A percentile compares a stretch with the other conserved stretches of the same genome.
These are phyloP conservation scores for Listronotus bonariensis DNA, from an alignment of 1,140 invertebrate species.

Conservation along the genomic window DNA sequence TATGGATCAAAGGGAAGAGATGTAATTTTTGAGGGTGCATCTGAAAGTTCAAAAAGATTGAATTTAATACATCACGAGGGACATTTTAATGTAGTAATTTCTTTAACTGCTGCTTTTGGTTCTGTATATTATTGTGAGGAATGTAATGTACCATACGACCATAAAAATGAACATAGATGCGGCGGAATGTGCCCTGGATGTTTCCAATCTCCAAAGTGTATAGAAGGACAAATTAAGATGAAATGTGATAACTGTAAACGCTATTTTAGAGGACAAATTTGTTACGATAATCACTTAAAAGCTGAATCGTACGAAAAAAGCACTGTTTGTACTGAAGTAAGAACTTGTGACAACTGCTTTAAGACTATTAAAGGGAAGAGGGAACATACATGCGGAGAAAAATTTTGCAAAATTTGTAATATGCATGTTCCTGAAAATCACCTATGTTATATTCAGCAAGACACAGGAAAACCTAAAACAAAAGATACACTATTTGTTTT, in stretches of 20 bases:
- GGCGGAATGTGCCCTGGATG: not conserved
- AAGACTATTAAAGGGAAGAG: slow-evolving; percentile 1
- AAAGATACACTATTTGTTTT: slow-evolving; percentile 29
- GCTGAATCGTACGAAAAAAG: not conserved
- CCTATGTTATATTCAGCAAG: slow-evolving; percentile 26
- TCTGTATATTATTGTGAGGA: slow-evolving; percentile 17
- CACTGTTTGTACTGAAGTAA: too few relatives aligned
- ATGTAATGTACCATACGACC: not conserved
- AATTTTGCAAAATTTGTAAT: slow-evolving; percentile 24
- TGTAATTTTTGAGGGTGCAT: slow-evolving; percentile 1
- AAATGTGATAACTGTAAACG: too few relatives aligned
- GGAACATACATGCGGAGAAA: slow-evolving; percentile 16
- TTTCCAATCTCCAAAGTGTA: too few relatives aligned
- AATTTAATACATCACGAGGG: slow-evolving; percentile 4
- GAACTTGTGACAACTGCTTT: too few relatives aligned
- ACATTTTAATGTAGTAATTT: slow-evolving; percentile 6
- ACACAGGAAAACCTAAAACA: slow-evolving; percentile 12
- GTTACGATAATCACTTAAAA: too few relatives aligned
- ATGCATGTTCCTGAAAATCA: slow-evolving; percentile 15
- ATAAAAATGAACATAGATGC: slow-evolving; percentile 15
- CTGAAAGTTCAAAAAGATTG: not conserved
- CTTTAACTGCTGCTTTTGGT: slow-evolving; percentile 12
- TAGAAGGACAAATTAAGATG: too few relatives aligned
- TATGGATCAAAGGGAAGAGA: slow-evolving; percentile 11
- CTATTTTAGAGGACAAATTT: too few relatives aligned